phyloP scores from a whole-genome alignment of 2,888 invertebrate species.

The Peribatodes rhomboidaria region DNA sequence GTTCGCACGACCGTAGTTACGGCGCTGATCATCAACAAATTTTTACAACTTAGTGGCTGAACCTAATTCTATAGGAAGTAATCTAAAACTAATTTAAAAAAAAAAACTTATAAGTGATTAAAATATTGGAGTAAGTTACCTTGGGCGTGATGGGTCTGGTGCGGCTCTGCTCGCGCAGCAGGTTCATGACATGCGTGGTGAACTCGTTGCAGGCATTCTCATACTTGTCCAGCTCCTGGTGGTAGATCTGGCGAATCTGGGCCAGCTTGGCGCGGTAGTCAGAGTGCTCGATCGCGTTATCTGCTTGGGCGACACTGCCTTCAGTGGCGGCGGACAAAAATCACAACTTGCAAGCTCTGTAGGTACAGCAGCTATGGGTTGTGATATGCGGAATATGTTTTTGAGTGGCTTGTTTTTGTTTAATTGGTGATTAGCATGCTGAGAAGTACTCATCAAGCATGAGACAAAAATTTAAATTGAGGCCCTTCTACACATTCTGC shows the following conservation, averaged over 20 bases:
- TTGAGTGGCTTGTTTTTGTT: neutral
- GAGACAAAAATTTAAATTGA: neutral
- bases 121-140: too few relatives aligned
- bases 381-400: neutral
- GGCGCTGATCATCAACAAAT: too few relatives aligned
- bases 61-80: too few relatives aligned
- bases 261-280: constrained; percentile 99
- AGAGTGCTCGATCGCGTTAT: constrained; percentile 99
- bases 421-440: neutral
- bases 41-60: too few relatives aligned
- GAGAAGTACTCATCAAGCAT: neutral
- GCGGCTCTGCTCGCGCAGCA: constrained; percentile 97
- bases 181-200: constrained; percentile 99
- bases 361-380: constrained; percentile 31
- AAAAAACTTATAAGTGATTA: too few relatives aligned
- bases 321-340: constrained; percentile 65
- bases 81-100: too few relatives aligned
- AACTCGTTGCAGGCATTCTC: constrained; percentile 99
- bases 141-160: constrained; percentile 99
- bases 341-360: constrained; percentile 67
- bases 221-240: constrained; percentile 99
- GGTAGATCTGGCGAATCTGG: constrained; percentile 99
- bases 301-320: constrained; percentile 90
- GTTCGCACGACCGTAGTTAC: too few relatives aligned
- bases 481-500: too few relatives aligned